A percentile compares a stretch with the other conserved stretches of the same genome.
Conservation (phyloP, 2,888 invertebrate genomes). For the Ophioninae sp. region DNA sequence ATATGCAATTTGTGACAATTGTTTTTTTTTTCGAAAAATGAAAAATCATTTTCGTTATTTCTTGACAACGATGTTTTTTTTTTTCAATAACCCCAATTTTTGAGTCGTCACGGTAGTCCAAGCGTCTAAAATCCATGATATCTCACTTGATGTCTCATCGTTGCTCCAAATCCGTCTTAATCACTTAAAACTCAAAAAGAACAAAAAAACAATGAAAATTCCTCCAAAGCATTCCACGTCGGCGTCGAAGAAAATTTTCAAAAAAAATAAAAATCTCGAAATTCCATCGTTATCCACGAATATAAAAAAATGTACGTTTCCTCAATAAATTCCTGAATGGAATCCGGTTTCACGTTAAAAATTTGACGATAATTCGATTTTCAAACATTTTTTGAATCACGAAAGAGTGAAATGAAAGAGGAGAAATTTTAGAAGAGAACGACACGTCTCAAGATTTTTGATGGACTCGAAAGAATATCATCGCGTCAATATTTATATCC, state of each 20-base stretch:
- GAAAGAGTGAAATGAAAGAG: not conserved
- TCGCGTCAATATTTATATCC: slow-evolving; percentile 70
- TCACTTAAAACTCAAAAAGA: not conserved
- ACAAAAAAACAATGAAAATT: not conserved
- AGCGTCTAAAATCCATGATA: not conserved
- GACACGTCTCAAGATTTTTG: slow-evolving; percentile 27
- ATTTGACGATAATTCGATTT: not conserved
- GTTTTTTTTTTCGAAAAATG: no score
- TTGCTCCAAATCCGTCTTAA: not conserved
- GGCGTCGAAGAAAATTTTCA: not conserved
- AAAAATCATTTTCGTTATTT: no score
- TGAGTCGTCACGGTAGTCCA: no score
- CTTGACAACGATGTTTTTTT: no score
- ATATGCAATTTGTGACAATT: no score
- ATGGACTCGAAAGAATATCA: slow-evolving; percentile 56
- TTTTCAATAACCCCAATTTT: no score
- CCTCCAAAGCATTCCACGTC: not conserved
- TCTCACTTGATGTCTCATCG: slow-evolving; percentile 52
- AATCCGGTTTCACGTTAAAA: not conserved
- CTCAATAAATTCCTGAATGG: not conserved
- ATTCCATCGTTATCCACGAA: not conserved
- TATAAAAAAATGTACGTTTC: not conserved
- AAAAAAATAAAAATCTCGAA: not conserved
- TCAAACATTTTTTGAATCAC: not conserved
- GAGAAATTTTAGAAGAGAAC: slow-evolving; percentile 2